These are phyloP conservation scores for Pelmatolapia mariae DNA, from an alignment of 2,113 vertebrate genomes.

Conservation along the genomic window DNA sequence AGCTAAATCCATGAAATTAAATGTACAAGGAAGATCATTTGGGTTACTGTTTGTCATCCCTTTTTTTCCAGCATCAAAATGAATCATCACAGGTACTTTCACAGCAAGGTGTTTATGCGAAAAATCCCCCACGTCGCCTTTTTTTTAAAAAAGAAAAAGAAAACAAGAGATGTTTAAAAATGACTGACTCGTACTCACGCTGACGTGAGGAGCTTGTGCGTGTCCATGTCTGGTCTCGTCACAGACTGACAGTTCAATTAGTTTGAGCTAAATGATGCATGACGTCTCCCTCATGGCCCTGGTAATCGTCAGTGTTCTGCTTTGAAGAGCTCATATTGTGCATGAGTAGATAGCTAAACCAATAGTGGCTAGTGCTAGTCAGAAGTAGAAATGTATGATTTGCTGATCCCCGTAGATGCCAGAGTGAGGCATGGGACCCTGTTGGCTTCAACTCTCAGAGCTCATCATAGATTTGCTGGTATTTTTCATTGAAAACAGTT, in stretches of 20 bases:
- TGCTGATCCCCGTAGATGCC: constrained; percentile 39
- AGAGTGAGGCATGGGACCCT: constrained; percentile 10
- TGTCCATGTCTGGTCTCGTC: constrained; percentile 51
- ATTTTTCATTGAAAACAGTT: constrained; percentile 28
- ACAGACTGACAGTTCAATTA: constrained; percentile 66
- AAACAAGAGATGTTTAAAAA: neutral
- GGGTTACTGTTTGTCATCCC: neutral
- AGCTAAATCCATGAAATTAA: constrained; percentile 34
- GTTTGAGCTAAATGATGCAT: constrained; percentile 55
- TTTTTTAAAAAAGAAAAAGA: neutral
- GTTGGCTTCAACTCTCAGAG: constrained; percentile 36
- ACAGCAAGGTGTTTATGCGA: constrained; percentile 23
- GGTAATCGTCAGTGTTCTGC: constrained; percentile 57
- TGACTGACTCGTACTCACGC: neutral
- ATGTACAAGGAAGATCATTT: constrained; percentile 24
- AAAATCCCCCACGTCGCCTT: neutral
- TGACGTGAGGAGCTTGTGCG: constrained; percentile 21
- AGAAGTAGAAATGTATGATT: constrained; percentile 35
- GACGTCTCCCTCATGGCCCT: constrained; percentile 49
- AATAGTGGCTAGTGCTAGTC: constrained; percentile 23
- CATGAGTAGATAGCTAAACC: constrained; percentile 46
- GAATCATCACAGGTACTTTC: constrained; percentile 43
- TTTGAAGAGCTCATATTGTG: constrained; percentile 60
- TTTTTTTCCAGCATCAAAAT: neutral
- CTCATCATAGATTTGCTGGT: constrained; percentile 43